Evolutionary conservation across 2,888 invertebrate species (phyloP).

Genomic region (Nephrotoma appendiculata): DNA sequence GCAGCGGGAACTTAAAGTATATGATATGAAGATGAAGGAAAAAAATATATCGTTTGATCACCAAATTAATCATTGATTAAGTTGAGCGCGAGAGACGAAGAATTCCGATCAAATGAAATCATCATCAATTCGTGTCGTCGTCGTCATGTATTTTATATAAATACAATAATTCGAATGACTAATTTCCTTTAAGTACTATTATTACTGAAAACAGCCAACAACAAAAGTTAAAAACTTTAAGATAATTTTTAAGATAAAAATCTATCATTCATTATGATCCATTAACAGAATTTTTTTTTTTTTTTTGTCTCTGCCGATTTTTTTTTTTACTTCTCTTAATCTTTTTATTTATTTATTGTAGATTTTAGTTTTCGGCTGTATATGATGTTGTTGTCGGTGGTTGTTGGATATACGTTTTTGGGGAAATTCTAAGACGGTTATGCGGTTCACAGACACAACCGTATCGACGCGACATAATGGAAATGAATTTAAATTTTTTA

Average conservation of each 20-base stretch:
- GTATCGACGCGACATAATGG: background rate
- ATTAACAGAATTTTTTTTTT: background rate
- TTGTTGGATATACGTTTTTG: background rate
- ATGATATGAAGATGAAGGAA: background rate
- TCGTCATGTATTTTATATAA: background rate
- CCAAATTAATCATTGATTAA: background rate
- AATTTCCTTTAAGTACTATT: background rate
- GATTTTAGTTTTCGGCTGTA: background rate
- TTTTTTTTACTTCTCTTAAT: background rate
- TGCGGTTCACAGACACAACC: background rate
- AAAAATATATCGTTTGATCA: background rate
- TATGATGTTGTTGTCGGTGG: background rate
- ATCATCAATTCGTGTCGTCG: background rate
- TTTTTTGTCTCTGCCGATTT: background rate
- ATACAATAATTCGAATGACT: background rate
- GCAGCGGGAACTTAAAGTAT: background rate
- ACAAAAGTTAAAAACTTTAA: background rate
- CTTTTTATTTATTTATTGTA: background rate
- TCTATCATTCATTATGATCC: background rate
- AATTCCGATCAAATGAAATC: background rate
- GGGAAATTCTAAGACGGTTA: background rate
- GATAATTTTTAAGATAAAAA: background rate
- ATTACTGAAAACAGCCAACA: background rate
- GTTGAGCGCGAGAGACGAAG: background rate
- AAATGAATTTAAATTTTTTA: background rate